Evolutionary conservation across 1,140 invertebrate genomes (phyloP).

Genomic region (Ephestia elutella): DNA sequence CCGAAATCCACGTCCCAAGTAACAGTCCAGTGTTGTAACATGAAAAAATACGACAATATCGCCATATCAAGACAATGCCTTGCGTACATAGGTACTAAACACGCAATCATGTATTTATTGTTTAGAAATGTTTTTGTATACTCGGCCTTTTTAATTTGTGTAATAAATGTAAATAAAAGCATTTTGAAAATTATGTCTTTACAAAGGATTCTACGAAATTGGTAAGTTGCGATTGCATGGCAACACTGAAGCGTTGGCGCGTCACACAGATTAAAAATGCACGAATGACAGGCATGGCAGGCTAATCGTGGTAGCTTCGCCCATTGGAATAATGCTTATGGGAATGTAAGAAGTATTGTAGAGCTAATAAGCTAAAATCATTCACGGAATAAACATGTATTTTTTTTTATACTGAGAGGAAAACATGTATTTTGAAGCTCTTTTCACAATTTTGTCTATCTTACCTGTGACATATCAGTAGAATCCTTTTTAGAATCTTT

Average conservation of each 20-base stretch:
- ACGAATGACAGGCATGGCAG: conserved; percentile 2
- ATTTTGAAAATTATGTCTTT: conserved; percentile 51
- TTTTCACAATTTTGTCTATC: not conserved
- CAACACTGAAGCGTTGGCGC: conserved; percentile 32
- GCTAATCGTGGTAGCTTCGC: conserved; percentile 1
- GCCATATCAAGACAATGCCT: conserved; percentile 5
- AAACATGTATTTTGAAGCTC: too few species aligned
- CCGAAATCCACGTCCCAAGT: not conserved
- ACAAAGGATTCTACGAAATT: conserved; percentile 68
- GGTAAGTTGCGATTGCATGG: conserved; percentile 48
- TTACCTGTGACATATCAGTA: not conserved
- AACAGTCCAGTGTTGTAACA: conserved; percentile 6
- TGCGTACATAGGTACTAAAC: not conserved
- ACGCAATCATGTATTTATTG: conserved; percentile 13
- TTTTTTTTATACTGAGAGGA: too few species aligned
- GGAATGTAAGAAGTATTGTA: not conserved
- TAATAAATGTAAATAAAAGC: conserved; percentile 14
- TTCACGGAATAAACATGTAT: too few species aligned
- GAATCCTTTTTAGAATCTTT: not conserved
- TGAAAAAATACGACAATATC: not conserved
- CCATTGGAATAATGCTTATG: not conserved
- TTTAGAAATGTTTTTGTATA: conserved; percentile 7
- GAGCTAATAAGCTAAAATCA: not conserved
- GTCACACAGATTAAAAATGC: conserved; percentile 15
- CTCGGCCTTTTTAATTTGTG: conserved; percentile 10